Evolutionary conservation across 2,113 vertebrate genomes (phyloP), one percentile per base, ranked within the genome.

Genomic region (Xerus inauris): DNA sequence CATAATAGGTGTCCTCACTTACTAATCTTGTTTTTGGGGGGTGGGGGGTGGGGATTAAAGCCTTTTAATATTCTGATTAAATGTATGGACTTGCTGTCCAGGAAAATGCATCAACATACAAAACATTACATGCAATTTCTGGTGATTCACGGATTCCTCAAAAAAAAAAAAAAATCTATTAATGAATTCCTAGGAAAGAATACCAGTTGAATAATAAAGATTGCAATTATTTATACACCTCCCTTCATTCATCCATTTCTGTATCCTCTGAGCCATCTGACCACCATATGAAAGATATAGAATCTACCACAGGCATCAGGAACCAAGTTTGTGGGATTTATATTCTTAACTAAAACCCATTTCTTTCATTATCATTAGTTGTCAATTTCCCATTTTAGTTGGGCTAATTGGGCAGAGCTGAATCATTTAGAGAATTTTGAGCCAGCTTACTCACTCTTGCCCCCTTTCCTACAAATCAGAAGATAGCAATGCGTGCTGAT

Each of bases 401-500:
- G 87, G 77, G 62, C 82, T 96, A 90, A 91, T 81, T 94, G 91
- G 93, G 71, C 93, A 94, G 75, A 94, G 79, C 71, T n/a, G 88
- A 86, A 69, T 82, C 91, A 71, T 40, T 87, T 32, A 81, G 92
- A 30, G 89, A 95, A 65, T 87, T 94, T 45, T 85, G 80, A 95
- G 89, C 20, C 87, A 71, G 81, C 67, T 89, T 76, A 51, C 72
- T 96, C 88, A 62, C 81, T 89, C 80, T 94, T 75, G 75, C 71
- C 83, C 91, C 75, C 75, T 96, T 89, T 95, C 65, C 87, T 95
- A 79, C 93, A 97, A 94, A 94, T 72, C 91, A 93, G 93, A 90
- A 91, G 93, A 92, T 49, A 94, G 89, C 57, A 54, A 32, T 77
- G 84, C 0, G 12, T 76, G 80, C 80, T 94, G 94, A 89, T 72